Evolutionary conservation across 2,797 vertebrate genomes (phyloP).

Genomic region (Pempheris klunzingeri): DNA sequence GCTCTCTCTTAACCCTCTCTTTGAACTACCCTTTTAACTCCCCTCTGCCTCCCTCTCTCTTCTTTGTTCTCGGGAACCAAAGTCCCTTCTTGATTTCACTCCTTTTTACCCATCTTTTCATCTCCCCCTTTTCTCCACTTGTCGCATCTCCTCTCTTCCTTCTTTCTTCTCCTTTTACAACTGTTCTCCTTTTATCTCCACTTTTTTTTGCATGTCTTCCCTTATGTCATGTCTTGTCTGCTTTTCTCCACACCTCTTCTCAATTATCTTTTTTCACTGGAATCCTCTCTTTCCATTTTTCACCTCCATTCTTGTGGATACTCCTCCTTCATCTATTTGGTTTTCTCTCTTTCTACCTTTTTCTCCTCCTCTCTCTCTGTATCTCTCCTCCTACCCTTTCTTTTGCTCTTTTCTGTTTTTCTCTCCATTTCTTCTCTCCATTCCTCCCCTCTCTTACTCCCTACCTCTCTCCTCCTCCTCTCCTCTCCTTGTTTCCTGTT

Average conservation of each 20-base stretch:
- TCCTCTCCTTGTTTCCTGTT: slow-evolving; percentile 3
- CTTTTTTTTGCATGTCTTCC: neutral
- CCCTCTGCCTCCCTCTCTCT: too few species aligned
- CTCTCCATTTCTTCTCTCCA: neutral
- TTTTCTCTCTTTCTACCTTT: neutral
- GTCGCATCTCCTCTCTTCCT: neutral
- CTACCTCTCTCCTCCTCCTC: neutral
- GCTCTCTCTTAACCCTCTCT: neutral
- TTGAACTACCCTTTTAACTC: neutral
- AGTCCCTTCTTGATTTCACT: neutral
- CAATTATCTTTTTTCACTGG: neutral
- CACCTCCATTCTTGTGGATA: too few species aligned
- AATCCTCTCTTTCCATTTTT: neutral
- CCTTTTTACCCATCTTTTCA: neutral
- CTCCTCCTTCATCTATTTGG: too few species aligned
- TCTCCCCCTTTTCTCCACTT: neutral
- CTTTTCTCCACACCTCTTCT: neutral
- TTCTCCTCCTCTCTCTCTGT: neutral
- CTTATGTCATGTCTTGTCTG: neutral
- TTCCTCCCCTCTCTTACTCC: neutral
- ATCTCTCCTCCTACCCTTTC: neutral
- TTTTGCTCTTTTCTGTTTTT: neutral
- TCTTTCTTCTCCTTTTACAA: neutral
- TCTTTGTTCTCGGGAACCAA: neutral
- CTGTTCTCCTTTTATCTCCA: too few species aligned